phyloP scores from a whole-genome alignment of 2,888 invertebrate genomes.

The Masnerella sp. region DNA sequence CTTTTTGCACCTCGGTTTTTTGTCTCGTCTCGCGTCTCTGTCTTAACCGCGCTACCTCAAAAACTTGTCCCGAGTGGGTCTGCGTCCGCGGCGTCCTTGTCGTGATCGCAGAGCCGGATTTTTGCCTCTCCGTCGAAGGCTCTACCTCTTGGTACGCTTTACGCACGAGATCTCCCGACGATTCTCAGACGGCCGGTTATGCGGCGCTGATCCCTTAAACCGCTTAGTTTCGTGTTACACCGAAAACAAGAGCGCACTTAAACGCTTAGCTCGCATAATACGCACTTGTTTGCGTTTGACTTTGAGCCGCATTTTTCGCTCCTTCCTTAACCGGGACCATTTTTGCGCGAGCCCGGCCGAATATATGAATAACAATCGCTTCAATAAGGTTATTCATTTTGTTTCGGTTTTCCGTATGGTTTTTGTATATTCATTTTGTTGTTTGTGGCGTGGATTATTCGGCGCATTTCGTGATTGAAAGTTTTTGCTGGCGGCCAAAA shows the following conservation, averaged over 20 bases:
- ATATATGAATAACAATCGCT: too few relatives aligned
- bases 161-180: slow-evolving; percentile 70
- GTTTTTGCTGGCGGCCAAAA: slow-evolving; percentile 38
- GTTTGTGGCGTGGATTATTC: slow-evolving; percentile 16
- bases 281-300: slow-evolving; percentile 72
- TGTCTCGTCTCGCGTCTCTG: slow-evolving; percentile 46
- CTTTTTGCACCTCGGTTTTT: slow-evolving; percentile 61
- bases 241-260: slow-evolving; percentile 77
- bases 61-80: slow-evolving; percentile 46
- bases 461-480: slow-evolving; percentile 43
- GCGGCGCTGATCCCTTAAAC: slow-evolving; percentile 76
- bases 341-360: neutral
- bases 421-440: too few relatives aligned
- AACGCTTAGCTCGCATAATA: slow-evolving; percentile 74
- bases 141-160: slow-evolving; percentile 57
- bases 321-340: slow-evolving; percentile 30
- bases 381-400: too few relatives aligned
- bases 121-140: slow-evolving; percentile 49
- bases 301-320: slow-evolving; percentile 60
- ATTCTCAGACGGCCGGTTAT: slow-evolving; percentile 73
- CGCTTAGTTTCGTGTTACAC: slow-evolving; percentile 78
- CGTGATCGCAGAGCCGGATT: slow-evolving; percentile 14
- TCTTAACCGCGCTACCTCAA: slow-evolving; percentile 53
- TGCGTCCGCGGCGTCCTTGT: slow-evolving; percentile 46
- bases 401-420: slow-evolving; percentile 9